Percentiles rank a stretch among this genome's conserved stretches.
These are phyloP conservation scores for Mandrillus leucophaeus DNA, from an alignment of 2,113 vertebrate genomes.

Conservation along the genomic window DNA sequence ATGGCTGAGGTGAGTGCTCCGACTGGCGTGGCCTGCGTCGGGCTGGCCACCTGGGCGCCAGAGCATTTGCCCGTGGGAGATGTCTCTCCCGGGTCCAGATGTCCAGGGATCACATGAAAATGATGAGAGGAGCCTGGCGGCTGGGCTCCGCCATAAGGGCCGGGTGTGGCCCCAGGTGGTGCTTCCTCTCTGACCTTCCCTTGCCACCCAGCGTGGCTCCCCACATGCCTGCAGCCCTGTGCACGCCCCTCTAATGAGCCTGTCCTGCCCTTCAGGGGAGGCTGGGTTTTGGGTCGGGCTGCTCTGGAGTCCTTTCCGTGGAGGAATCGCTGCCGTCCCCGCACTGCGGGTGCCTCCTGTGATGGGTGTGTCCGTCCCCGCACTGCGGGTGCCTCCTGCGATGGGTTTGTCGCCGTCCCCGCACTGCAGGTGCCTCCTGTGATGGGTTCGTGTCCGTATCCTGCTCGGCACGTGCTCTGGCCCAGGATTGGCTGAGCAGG, in stretches of 20 bases:
- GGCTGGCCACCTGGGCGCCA: not conserved
- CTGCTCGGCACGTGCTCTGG: not conserved
- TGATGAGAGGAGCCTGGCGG: not conserved
- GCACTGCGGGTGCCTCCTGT: not conserved
- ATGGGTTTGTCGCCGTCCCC: too few relatives aligned
- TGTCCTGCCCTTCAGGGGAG: not conserved
- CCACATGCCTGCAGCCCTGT: accelerated
- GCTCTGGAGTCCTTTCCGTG: not conserved
- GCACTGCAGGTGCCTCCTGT: too few relatives aligned
- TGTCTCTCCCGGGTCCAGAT: not conserved
- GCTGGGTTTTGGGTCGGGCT: not conserved
- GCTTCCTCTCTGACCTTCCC: not conserved
- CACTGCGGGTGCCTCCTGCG: not conserved
- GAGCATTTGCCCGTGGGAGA: accelerated
- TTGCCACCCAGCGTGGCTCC: too few relatives aligned
- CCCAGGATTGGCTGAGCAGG: not conserved
- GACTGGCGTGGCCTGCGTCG: accelerated
- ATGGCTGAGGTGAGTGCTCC: constrained; percentile 93
- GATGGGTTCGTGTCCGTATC: not conserved
- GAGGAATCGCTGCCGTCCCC: accelerated
- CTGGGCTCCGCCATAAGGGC: too few relatives aligned
- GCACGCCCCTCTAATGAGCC: not conserved
- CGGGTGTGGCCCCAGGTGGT: not conserved
- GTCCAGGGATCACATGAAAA: too few relatives aligned
- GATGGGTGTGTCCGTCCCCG: not conserved